Evolutionary conservation across 2,113 vertebrate species (phyloP).

Genomic region (Ramphastos sulfuratus): DNA sequence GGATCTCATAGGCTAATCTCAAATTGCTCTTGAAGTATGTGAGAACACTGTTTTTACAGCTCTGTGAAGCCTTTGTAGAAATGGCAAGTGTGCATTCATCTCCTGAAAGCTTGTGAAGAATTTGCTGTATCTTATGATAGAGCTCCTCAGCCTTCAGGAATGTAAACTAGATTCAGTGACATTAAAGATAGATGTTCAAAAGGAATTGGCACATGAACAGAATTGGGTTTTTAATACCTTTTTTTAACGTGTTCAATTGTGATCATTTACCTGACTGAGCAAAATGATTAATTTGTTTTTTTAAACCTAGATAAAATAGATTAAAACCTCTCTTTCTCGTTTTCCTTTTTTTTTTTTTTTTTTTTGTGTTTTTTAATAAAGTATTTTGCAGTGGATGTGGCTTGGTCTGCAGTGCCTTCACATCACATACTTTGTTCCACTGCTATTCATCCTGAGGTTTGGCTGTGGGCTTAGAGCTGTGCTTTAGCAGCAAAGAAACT

Average conservation of each 20-base stretch:
- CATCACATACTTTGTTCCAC: neutral
- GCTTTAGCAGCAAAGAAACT: neutral
- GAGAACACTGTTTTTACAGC: slow-evolving; percentile 11
- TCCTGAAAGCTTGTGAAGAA: slow-evolving; percentile 52
- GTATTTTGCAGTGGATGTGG: neutral
- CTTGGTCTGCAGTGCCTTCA: neutral
- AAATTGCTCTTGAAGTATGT: slow-evolving; percentile 20
- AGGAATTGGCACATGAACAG: neutral
- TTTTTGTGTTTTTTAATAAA: no score
- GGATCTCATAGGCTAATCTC: neutral
- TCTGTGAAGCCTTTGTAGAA: slow-evolving; percentile 40
- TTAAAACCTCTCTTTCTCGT: neutral
- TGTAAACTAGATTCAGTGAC: slow-evolving; percentile 52
- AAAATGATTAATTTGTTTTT: neutral
- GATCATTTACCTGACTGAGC: neutral
- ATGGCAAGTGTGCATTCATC: slow-evolving; percentile 39
- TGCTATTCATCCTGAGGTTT: neutral
- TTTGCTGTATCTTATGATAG: slow-evolving; percentile 39
- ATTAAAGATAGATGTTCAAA: slow-evolving; percentile 39
- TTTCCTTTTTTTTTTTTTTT: no score
- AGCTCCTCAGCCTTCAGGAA: slow-evolving; percentile 39
- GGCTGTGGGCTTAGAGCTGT: neutral
- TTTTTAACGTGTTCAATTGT: neutral
- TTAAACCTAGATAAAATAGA: neutral
- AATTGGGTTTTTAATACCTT: neutral